phyloP scores from a whole-genome alignment of 2,888 invertebrate genomes.

The Cheilosia variabilis region DNA sequence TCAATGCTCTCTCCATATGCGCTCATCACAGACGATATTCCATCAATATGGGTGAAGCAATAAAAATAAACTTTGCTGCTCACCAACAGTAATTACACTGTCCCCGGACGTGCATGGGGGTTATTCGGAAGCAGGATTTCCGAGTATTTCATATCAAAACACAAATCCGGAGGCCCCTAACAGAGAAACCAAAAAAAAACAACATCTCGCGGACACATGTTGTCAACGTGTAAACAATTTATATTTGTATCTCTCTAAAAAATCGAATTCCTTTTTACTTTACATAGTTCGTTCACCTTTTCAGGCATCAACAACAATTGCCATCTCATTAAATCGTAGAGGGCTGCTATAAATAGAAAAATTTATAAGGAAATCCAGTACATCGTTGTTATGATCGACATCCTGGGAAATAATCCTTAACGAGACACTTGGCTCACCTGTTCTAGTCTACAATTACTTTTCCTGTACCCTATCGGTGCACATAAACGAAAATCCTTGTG shows the following conservation, averaged over 20 bases:
- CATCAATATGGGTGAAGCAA: constrained; percentile 28
- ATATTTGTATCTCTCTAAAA: constrained; percentile 14
- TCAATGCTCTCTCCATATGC: constrained; percentile 10
- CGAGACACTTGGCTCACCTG: constrained; percentile 45
- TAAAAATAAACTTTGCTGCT: constrained; percentile 60
- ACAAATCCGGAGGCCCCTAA: neutral
- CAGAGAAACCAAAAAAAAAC: neutral
- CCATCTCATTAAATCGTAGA: constrained; percentile 45
- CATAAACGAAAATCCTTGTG: constrained; percentile 14
- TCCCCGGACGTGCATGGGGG: constrained; percentile 26
- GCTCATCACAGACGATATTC: constrained; percentile 18
- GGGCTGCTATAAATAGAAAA: constrained; percentile 20
- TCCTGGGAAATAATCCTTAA: constrained; percentile 64
- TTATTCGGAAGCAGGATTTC: constrained; percentile 71
- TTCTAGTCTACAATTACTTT: constrained; percentile 49
- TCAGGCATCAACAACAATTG: constrained; percentile 36
- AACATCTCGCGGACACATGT: constrained; percentile 49
- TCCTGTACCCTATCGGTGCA: neutral
- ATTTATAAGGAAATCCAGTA: neutral
- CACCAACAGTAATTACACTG: constrained; percentile 18
- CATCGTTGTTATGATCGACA: constrained; percentile 61
- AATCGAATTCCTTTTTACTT: neutral
- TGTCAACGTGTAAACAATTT: constrained; percentile 39
- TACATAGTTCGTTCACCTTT: constrained; percentile 26
- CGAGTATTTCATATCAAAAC: constrained; percentile 49